phyloP scores from a whole-genome alignment of 2,113 vertebrate species.

The Malurus alboscapulatus region DNA sequence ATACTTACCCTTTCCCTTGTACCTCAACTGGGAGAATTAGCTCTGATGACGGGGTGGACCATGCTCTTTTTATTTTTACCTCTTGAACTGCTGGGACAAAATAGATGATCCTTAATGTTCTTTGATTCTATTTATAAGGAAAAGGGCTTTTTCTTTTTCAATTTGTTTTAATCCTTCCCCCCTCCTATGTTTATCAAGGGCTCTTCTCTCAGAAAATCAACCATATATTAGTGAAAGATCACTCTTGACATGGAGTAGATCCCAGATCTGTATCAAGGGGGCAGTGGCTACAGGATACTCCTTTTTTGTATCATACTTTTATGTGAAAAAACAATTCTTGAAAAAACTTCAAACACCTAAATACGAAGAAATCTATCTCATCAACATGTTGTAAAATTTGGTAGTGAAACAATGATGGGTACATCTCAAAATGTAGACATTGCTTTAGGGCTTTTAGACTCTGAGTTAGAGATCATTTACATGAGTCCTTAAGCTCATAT shows the following conservation, averaged over 20 bases:
- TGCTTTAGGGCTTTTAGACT: neutral
- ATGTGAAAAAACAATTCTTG: neutral
- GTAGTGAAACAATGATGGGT: neutral
- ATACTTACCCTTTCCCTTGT: neutral
- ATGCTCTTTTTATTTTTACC: neutral
- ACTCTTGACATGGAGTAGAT: neutral
- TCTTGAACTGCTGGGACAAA: neutral
- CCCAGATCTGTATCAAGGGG: neutral
- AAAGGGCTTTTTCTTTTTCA: neutral
- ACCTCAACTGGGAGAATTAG: neutral
- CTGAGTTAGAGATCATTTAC: neutral
- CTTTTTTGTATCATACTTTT: neutral
- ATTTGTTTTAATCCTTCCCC: neutral
- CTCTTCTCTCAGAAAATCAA: neutral
- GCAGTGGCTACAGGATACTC: neutral
- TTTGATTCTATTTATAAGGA: neutral
- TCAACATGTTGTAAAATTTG: neutral
- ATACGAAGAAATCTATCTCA: neutral
- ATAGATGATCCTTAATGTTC: neutral
- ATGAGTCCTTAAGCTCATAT: neutral
- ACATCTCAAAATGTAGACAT: neutral
- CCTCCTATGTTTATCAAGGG: neutral
- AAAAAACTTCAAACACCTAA: neutral
- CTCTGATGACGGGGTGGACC: neutral
- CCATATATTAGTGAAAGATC: neutral